Base-by-base conservation (phyloP, 2,797 vertebrate species). In the Myotis daubentonii region DNA sequence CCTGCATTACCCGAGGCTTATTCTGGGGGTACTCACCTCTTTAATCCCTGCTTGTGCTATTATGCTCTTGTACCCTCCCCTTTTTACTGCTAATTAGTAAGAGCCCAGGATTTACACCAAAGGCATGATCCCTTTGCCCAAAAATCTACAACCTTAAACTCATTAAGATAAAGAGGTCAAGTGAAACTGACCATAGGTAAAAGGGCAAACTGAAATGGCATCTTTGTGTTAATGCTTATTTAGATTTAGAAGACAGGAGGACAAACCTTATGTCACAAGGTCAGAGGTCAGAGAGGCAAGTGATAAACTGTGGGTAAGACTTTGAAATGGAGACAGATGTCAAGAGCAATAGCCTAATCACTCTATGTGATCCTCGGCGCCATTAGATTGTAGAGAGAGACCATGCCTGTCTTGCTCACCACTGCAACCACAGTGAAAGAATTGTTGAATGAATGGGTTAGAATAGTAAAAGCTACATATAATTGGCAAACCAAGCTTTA, bases 131-230 rank as follows among this genome's bases (percentile, higher is more conserved):
- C 38, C 20, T 88, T 75, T 65, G 66, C 38, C 74, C 74, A 12
- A 60, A 96, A 94, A 80, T 92, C 65, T 83, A 87, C 41, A 94
- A 66, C 41, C 66, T 82, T 85, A 93, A 90, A 55, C 62, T 75
- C 75, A 92, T 94, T 75, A 22, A 93, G 74, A 94, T 94, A 84
- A 78, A 96, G 71, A 95, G 72, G 65, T 87, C 88, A 93, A 55
- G 85, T 15, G 36, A 93, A 93, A 85, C 72, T 30, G 36, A 84
- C 85, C 11, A 92, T 6, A 81, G 72, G 89, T 78, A 82, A 93
- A 94, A 86, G 62, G n/a, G 20, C 38, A 95, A 70, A 78, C 44
- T 75, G 81, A 92, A 95, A 92, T 71, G 41, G 51, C 47, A 66
- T 41, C 71, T 92, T 38, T 9, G 20, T 44, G 87, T 86, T 75